Percentiles rank a stretch among this genome's conserved stretches.
These are phyloP conservation scores for Choloepus hoffmanni DNA, from an alignment of 2,113 vertebrate species.

Conservation along the genomic window DNA sequence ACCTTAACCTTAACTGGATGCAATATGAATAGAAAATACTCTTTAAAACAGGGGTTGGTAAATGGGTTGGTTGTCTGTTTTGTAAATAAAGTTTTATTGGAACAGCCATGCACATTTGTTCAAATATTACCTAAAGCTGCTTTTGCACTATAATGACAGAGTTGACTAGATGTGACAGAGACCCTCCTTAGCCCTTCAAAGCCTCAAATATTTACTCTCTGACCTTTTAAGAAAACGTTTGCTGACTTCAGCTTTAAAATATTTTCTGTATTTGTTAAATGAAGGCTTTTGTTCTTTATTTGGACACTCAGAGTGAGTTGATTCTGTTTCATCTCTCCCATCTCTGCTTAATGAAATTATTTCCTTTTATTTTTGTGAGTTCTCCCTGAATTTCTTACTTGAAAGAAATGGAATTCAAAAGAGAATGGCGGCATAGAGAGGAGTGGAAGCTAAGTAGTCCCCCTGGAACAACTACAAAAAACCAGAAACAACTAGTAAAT, in stretches of 20 bases:
- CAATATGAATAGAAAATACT: not conserved
- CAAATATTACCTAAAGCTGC: not conserved
- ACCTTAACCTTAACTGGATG: not conserved
- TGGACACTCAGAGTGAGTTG: slow-evolving; percentile 15
- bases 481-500: no score
- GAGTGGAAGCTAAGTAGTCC: no score
- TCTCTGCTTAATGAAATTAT: not conserved
- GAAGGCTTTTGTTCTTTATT: slow-evolving; percentile 5
- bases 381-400: not conserved
- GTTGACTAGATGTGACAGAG: not conserved
- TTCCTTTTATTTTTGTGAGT: not conserved
- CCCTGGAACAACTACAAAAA: no score
- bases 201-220: not conserved
- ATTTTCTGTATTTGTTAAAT: slow-evolving; percentile 26
- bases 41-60: not conserved
- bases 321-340: not conserved
- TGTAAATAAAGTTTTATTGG: slow-evolving; percentile 68
- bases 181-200: not conserved
- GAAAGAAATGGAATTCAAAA: not conserved
- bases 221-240: not conserved
- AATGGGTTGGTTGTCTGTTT: not conserved
- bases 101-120: not conserved
- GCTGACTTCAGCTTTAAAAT: slow-evolving; percentile 21
- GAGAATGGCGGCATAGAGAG: not conserved
- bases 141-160: not conserved